phyloP scores from a whole-genome alignment of 2,888 invertebrate genomes.

The Epirrita christyi region DNA sequence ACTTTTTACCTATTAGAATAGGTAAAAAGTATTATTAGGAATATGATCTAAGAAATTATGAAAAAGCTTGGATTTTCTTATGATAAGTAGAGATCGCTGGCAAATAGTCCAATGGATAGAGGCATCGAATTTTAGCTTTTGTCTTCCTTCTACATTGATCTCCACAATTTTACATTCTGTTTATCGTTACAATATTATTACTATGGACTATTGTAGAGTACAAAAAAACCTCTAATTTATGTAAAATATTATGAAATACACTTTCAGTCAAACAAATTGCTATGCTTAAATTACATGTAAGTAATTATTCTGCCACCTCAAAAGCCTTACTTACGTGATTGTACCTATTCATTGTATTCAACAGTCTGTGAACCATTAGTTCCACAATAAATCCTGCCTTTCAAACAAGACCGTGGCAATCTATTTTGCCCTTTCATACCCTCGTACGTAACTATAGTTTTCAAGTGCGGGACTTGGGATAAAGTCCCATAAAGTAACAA shows the following conservation, averaged over 20 bases:
- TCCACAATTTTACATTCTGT: background rate
- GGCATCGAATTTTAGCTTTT: no score
- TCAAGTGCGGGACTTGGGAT: slow-evolving; percentile 24
- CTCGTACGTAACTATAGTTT: slow-evolving; percentile 26
- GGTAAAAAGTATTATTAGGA: no score
- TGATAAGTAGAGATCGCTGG: background rate
- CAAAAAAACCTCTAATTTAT: background rate
- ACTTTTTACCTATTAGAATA: no score
- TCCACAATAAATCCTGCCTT: slow-evolving; percentile 30
- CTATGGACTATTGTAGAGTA: background rate
- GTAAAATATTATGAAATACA: background rate
- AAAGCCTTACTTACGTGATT: slow-evolving; percentile 18
- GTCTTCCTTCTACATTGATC: slow-evolving; percentile 13
- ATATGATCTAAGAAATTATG: no score
- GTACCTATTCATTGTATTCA: slow-evolving; percentile 25
- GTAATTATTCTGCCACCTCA: slow-evolving; percentile 14
- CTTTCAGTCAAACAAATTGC: background rate
- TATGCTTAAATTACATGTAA: background rate
- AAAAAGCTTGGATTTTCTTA: no score
- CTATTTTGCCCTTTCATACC: slow-evolving; percentile 30
- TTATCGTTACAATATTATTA: background rate
- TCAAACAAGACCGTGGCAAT: slow-evolving; percentile 26
- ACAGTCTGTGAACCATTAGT: slow-evolving; percentile 31
- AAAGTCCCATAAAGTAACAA: slow-evolving; percentile 39
- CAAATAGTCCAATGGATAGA: slow-evolving; percentile 14